phyloP scores from a whole-genome alignment of 2,797 vertebrate genomes.

The Merluccius polli region DNA sequence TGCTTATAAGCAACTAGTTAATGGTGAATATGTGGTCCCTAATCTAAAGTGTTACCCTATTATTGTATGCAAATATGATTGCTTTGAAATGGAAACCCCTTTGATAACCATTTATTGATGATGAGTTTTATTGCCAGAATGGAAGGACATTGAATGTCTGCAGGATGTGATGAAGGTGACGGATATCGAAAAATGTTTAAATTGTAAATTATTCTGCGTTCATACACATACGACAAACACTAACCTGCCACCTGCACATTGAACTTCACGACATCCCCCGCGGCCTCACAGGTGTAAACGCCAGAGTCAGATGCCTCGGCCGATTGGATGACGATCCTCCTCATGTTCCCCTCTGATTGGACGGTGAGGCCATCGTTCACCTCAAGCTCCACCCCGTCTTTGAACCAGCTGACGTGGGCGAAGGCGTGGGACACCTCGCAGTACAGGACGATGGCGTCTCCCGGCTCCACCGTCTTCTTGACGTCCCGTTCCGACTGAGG shows the following conservation, averaged over 20 bases:
- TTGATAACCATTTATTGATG: neutral
- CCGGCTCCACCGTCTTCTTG: constrained; percentile 57
- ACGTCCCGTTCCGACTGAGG: constrained; percentile 63
- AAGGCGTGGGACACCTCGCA: constrained; percentile 71
- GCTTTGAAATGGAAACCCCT: neutral
- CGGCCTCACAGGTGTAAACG: constrained; percentile 67
- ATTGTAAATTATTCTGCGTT: neutral
- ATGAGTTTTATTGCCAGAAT: neutral
- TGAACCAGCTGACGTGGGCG: constrained; percentile 67
- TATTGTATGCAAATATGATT: neutral
- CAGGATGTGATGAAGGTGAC: neutral
- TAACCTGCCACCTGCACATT: constrained; percentile 68
- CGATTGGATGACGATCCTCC: constrained; percentile 70
- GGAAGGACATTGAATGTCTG: neutral
- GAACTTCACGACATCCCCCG: constrained; percentile 62
- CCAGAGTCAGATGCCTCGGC: constrained; percentile 67
- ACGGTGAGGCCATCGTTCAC: constrained; percentile 57
- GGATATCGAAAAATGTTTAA: neutral
- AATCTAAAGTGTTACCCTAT: too few species aligned
- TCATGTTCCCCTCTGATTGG: constrained; percentile 73
- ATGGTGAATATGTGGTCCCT: too few species aligned
- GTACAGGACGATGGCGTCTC: constrained; percentile 70
- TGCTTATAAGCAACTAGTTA: too few species aligned
- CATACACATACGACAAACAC: neutral
- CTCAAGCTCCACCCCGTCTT: constrained; percentile 66